phyloP scores from a whole-genome alignment of 1,140 invertebrate species.

The Yoshiicerus persimilis region DNA sequence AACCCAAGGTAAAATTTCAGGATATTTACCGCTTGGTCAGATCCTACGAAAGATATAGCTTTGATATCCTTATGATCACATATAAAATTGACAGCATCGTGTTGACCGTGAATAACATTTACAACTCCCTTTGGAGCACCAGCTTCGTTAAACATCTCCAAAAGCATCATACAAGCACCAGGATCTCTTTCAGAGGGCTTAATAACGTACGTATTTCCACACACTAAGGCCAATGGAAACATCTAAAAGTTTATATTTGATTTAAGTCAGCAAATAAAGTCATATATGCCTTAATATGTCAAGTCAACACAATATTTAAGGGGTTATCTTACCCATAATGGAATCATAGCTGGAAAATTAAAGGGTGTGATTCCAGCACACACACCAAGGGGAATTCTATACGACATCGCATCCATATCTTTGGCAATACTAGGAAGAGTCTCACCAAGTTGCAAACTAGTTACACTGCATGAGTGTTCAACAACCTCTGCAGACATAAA shows the following conservation, averaged over 20 bases:
- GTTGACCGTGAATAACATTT: conserved; percentile 94
- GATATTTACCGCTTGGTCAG: conserved; percentile 77
- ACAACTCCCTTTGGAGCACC: conserved; percentile 65
- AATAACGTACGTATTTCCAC: conserved; percentile 75
- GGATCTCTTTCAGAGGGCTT: conserved; percentile 97
- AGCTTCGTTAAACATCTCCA: conserved; percentile 84
- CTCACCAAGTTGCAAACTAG: conserved; percentile 88
- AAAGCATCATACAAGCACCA: conserved; percentile 90
- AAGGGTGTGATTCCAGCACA: conserved; percentile 88
- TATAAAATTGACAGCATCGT: conserved; percentile 93
- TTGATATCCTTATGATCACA: conserved; percentile 94
- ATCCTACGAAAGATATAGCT: conserved; percentile 98
- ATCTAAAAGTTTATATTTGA: conserved; percentile 60
- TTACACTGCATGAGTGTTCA: conserved; percentile 92
- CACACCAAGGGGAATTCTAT: conserved; percentile 53
- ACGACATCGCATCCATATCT: conserved; percentile 90
- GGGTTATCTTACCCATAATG: conserved; percentile 76
- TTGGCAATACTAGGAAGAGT: conserved; percentile 85
- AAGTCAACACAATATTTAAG: not conserved
- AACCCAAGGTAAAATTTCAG: no score
- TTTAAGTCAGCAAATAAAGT: not conserved
- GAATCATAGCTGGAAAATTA: conserved; percentile 99
- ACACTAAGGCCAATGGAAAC: conserved; percentile 90
- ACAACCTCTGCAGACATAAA: conserved; percentile 86
- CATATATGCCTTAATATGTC: not conserved